A percentile compares a stretch with the other conserved stretches of the same genome.
Evolutionary conservation across 2,888 invertebrate genomes (phyloP).

Genomic region (Acanthosepion lycidas): DNA sequence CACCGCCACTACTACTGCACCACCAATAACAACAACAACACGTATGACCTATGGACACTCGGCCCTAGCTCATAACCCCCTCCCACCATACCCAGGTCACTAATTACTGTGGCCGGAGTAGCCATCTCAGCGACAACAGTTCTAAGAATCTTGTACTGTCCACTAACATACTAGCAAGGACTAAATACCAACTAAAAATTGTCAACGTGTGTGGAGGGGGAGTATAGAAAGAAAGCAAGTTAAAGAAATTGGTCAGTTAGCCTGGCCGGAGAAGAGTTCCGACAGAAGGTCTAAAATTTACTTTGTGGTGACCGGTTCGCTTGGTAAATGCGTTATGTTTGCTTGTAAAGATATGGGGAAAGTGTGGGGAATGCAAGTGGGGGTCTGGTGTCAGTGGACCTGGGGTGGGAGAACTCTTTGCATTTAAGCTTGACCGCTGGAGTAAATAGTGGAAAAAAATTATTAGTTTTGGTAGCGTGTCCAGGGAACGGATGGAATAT

Average conservation of each 20-base stretch:
- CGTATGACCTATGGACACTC: not conserved
- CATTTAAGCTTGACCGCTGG: not conserved
- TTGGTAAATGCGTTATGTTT: not conserved
- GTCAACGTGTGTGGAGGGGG: not conserved
- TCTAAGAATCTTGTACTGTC: constrained; percentile 33
- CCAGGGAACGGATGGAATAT: not conserved
- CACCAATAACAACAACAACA: not conserved
- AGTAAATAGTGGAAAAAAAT: not conserved
- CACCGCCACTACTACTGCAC: not conserved
- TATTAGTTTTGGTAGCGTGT: not conserved
- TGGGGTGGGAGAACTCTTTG: not conserved
- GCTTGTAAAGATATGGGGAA: not conserved
- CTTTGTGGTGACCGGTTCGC: not conserved
- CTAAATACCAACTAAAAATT: not conserved
- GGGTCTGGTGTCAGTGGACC: not conserved
- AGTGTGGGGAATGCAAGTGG: not conserved
- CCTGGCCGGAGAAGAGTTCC: not conserved
- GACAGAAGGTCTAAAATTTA: not conserved
- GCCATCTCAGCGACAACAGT: not conserved
- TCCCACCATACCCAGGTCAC: not conserved
- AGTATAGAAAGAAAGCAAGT: not conserved
- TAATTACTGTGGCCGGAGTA: constrained; percentile 2
- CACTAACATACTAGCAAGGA: not conserved
- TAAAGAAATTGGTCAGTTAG: not conserved
- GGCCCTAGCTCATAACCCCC: not conserved